Conservation (phyloP, 2,797 vertebrate species). For the Iguana delicatissima region DNA sequence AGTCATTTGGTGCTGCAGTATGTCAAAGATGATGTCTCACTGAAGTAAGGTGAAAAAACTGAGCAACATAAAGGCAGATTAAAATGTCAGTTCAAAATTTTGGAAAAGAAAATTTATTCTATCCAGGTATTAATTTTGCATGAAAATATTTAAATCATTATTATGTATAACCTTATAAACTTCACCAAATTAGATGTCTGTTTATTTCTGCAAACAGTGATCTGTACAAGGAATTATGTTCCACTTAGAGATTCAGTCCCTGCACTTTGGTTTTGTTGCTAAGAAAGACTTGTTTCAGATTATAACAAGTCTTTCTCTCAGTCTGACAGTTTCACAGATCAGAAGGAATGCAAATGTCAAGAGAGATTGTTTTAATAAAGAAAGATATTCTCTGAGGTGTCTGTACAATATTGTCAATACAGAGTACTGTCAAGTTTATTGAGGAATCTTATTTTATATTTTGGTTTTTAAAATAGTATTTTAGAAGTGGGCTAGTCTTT, state of each 20-base stretch:
- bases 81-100: not conserved
- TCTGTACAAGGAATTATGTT: not conserved
- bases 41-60: too few relatives aligned
- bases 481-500: not conserved
- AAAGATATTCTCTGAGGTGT: not conserved
- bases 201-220: not conserved
- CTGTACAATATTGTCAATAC: not conserved
- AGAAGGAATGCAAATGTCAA: not conserved
- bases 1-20: not conserved
- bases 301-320: not conserved
- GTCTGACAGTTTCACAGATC: not conserved
- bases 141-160: not conserved
- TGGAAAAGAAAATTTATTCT: not conserved
- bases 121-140: not conserved
- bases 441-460: not conserved
- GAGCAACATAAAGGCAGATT: not conserved
- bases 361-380: not conserved
- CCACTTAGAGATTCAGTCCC: not conserved
- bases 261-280: not conserved
- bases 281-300: not conserved
- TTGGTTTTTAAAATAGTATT: not conserved
- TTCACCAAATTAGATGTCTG: not conserved
- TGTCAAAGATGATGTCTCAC: not conserved
- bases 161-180: not conserved
- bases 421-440: not conserved